Base-by-base conservation (phyloP, 2,113 vertebrate species). In the Bubo bubo region DNA sequence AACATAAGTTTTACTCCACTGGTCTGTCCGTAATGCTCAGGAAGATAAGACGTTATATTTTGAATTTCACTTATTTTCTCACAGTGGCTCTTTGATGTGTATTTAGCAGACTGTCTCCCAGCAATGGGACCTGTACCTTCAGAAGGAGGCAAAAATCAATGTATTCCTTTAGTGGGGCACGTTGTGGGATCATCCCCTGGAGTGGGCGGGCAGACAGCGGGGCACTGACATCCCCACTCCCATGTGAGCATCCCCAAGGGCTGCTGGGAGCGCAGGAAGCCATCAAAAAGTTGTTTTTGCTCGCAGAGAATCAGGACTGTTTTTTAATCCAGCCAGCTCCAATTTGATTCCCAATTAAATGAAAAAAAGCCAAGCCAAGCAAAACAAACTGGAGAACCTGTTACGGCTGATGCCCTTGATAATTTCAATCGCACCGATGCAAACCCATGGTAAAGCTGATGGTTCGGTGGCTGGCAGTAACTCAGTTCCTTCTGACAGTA, bases 131-230 rank as follows among this genome's bases (percentile, higher is more conserved):
- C 35, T 56, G 47, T 26, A 10, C 18, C 21, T 14, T 7, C 27
- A n/a, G 39, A 28, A 70, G 47, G 1, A 20, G 56, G 18, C 28
- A 20, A 26, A 81, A 45, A 53, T 12, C 55, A 3, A 2, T 9
- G 12, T 13, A 4, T 56, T 70, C 41, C 45, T 50, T 16, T 52
- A 0, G 17, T 22, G 59, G 14, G 32, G 3, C 8, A 0, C 2
- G 47, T 2, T 50, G 45, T 41, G 50, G 64, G 79, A 3, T 26
- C 2, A 3, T 16, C 32, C 32, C 32, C 37, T 1, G 4, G 37
- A 14, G 39, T 1, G 1, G 50, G 56, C 0, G 1, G 43, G 53
- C 50, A 58, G 43, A 5, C 3, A 19, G 4, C 0, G 4, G 52
- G 47, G 7, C 66, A 23, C 12, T 0, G 0, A 67, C 34, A 45